Evolutionary conservation across 64 coral and sea anemone genomes (phyloP).

Genomic region (Orbicella faveolata): DNA sequence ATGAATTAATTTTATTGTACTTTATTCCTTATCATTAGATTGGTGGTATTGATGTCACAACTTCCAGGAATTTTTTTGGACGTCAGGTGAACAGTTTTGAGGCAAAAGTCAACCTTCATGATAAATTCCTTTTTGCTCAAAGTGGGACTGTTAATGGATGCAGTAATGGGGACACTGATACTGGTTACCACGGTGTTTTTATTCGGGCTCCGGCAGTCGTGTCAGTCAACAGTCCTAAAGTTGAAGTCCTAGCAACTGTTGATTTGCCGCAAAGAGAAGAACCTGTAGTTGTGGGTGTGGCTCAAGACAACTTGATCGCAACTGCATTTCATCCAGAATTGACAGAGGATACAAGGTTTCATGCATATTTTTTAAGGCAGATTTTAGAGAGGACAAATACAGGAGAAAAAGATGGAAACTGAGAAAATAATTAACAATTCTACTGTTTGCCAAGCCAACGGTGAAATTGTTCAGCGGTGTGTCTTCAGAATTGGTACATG

Average conservation of each 20-base stretch:
- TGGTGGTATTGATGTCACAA: conserved; percentile 92
- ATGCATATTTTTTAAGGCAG: conserved; percentile 80
- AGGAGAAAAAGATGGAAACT: neutral
- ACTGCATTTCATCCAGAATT: conserved; percentile 98
- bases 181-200: conserved; percentile 78
- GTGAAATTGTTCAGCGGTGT: no score
- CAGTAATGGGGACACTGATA: neutral
- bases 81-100: conserved; percentile 98
- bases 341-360: conserved; percentile 91
- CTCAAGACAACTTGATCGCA: conserved; percentile 81
- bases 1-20: no score
- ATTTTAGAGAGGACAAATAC: conserved; percentile 42
- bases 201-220: conserved; percentile 92
- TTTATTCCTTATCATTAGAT: conserved; percentile 56
- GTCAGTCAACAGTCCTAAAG: conserved; percentile 78
- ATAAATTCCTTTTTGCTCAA: conserved; percentile 1
- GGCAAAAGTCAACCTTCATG: conserved; percentile 54
- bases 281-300: conserved; percentile 88
- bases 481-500: no score
- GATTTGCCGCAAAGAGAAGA: conserved; percentile 34
- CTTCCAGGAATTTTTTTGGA: conserved; percentile 96
- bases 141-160: neutral
- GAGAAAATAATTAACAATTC: neutral
- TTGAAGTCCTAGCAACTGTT: conserved; percentile 79
- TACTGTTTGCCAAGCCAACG: no score